phyloP scores from a whole-genome alignment of 1,140 invertebrate genomes.

The Ips typographus region DNA sequence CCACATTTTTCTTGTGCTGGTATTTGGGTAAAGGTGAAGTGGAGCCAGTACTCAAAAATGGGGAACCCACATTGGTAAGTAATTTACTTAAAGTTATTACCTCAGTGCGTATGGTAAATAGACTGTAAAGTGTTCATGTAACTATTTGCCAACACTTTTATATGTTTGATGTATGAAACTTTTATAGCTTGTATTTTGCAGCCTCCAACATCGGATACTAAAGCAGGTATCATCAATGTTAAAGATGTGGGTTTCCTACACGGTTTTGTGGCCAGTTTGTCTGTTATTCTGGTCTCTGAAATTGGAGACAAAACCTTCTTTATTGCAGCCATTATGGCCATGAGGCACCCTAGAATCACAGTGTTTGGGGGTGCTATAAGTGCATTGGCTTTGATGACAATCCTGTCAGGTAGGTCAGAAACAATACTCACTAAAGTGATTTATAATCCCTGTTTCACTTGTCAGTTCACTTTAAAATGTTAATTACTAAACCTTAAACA shows the following conservation, averaged over 20 bases:
- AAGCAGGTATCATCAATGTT: conserved; percentile 27
- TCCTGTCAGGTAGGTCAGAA: conserved; percentile 74
- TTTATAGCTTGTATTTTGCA: conserved; percentile 4
- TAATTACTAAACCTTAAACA: no score
- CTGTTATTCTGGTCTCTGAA: conserved; percentile 96
- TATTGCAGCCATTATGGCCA: conserved; percentile 99
- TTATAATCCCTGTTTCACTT: no score
- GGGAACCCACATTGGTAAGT: background rate
- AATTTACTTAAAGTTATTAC: background rate
- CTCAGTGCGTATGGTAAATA: background rate
- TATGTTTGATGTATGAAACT: background rate
- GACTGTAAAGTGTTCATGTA: background rate
- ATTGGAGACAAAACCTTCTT: conserved; percentile 99
- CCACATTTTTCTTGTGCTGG: conserved; percentile 6
- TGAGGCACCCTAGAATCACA: conserved; percentile 90
- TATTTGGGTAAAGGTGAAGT: conserved; percentile 11
- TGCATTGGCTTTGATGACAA: conserved; percentile 92
- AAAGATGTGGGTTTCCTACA: conserved; percentile 80
- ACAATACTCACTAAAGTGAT: no score
- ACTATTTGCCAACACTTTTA: background rate
- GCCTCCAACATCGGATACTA: background rate
- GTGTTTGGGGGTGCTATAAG: conserved; percentile 93
- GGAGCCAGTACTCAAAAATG: conserved; percentile 9
- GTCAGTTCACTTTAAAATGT: no score
- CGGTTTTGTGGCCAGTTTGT: conserved; percentile 91